Base-by-base conservation (phyloP, 2,113 vertebrate genomes). In the Centrocercus urophasianus region DNA sequence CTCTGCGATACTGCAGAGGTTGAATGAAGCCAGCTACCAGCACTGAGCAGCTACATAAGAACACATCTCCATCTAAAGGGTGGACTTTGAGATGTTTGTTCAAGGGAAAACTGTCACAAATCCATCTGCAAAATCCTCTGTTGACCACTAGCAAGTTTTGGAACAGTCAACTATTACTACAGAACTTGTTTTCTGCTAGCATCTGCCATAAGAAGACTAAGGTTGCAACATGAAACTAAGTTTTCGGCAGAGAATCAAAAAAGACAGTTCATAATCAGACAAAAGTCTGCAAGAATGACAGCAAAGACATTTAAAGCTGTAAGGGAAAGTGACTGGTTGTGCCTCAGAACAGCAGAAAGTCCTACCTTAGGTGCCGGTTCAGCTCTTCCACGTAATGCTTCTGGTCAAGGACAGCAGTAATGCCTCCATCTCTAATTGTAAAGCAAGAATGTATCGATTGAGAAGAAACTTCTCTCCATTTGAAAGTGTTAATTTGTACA, bases 311-410 rank as follows among this genome's bases (percentile, higher is more conserved):
- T 72, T 27, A 89, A 88, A 90, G 59, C 19, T 42, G 56, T 47
- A 76, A 18, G 32, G 64, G 22, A 78, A 86, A 67, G 30, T 43
- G 70, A 60, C 17, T 56, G 27, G 8, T 70, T 69, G 17, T n/a
- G 66, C 22, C 73, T 48, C 30, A 87, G 59, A 84, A 75, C 0
- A 47, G 77, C 76, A 12, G 10, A 8, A 69, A 86, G 87, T 61
- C 96, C n/a, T 94, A 98, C 98, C 98, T 99, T 34, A 99, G 97
- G 88, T 99, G 98, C 36, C 99, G 98, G 95, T 99, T 99, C 60
- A 99, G 97, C 88, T 99, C 99, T 96, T 99, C 99, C 20, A 99
- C 99, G 47, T 99, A 99, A 97, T 99, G 99, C 96, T 99, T 99
- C 97, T 99, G 99, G 96, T 99, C 99, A 65, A 99, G 98, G 87